phyloP scores from a whole-genome alignment of 2,888 invertebrate species.

The Malthinus flaveolus region DNA sequence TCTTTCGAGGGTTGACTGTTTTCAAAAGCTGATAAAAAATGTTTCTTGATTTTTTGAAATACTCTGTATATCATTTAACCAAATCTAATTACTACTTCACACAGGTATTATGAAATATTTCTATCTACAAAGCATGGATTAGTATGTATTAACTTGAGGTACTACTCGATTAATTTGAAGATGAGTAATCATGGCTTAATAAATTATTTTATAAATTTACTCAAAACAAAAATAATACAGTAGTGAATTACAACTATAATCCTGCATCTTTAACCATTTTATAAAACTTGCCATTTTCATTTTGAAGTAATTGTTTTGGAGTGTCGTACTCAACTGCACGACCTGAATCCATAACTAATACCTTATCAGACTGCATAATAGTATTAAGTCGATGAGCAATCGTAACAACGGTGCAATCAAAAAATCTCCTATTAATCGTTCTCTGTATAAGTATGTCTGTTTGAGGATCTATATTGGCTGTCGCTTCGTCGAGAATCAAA shows the following conservation, averaged over 20 bases:
- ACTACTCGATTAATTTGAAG: too few species aligned
- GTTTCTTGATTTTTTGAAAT: too few species aligned
- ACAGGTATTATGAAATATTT: too few species aligned
- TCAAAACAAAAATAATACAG: too few species aligned
- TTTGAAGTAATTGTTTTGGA: slow-evolving; percentile 67
- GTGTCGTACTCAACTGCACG: slow-evolving; percentile 73
- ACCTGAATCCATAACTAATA: slow-evolving; percentile 77
- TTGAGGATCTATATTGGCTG: slow-evolving; percentile 76
- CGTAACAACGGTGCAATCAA: slow-evolving; percentile 75
- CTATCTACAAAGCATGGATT: too few species aligned
- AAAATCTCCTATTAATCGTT: slow-evolving; percentile 72
- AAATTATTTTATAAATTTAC: too few species aligned
- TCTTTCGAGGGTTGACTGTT: too few species aligned
- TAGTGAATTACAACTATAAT: neutral
- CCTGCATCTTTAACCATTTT: slow-evolving; percentile 67
- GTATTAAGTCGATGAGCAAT: slow-evolving; percentile 82
- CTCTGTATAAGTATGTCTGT: slow-evolving; percentile 75
- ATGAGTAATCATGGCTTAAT: too few species aligned
- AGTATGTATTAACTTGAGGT: too few species aligned
- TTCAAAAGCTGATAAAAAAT: too few species aligned
- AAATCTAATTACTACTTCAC: too few species aligned
- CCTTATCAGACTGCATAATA: slow-evolving; percentile 80
- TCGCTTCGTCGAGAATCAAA: slow-evolving; percentile 65
- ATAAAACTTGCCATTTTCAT: slow-evolving; percentile 64
- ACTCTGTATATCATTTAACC: too few species aligned